Conservation (phyloP, 1,140 invertebrate species). For the Dolichoris vasculosae region DNA sequence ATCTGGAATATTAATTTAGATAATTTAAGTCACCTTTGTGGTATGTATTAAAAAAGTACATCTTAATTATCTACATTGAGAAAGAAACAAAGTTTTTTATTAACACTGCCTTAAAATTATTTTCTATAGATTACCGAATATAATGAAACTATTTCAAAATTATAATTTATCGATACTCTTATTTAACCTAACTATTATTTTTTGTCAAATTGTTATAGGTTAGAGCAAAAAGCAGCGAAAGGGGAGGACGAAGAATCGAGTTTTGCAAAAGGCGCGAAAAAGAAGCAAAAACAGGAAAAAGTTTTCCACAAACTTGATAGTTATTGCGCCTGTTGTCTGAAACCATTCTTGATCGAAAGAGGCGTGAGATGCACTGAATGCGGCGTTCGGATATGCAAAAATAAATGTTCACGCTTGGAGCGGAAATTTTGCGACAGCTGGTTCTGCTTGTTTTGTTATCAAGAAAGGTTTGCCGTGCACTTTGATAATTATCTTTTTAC, state of each 20-base stretch:
- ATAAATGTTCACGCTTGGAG: constrained; percentile 65
- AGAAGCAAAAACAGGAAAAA: not conserved
- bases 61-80: not conserved
- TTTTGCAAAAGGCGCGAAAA: not conserved
- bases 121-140: not conserved
- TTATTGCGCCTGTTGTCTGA: constrained; percentile 69
- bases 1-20: no score
- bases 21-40: no score
- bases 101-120: not conserved
- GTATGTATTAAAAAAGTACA: no score
- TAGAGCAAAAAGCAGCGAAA: not conserved
- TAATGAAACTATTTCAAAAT: not conserved
- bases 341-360: constrained; percentile 63
- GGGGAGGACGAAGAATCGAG: not conserved
- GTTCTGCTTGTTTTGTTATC: constrained; percentile 68
- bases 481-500: not conserved
- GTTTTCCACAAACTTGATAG: constrained; percentile 54
- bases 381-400: constrained; percentile 62
- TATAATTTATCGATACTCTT: not conserved
- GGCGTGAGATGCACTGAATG: constrained; percentile 67
- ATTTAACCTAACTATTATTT: not conserved
- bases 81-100: no score
- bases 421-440: constrained; percentile 58
- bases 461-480: constrained; percentile 62
- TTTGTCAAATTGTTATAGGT: not conserved